Evolutionary conservation across 2,113 vertebrate species (phyloP).

Genomic region (Dolichotis patagonum): DNA sequence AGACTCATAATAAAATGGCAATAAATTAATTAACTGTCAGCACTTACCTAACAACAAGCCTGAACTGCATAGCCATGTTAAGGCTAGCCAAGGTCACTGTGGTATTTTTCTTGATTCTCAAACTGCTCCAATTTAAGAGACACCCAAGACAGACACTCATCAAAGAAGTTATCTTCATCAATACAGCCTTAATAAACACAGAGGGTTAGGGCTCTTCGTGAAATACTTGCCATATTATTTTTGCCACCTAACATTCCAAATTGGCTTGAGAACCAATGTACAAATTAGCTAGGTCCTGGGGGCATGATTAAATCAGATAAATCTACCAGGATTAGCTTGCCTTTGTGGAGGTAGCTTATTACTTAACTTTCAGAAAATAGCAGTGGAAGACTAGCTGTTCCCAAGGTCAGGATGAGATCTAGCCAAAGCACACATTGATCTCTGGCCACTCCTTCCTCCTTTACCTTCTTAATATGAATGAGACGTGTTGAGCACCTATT

Average conservation of each 20-base stretch:
- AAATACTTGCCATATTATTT: constrained; percentile 17
- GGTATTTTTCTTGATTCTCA: constrained; percentile 39
- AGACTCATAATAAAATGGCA: constrained; percentile 79
- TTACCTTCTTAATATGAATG: background rate
- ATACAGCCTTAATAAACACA: background rate
- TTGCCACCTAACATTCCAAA: constrained; percentile 62
- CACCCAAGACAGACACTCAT: background rate
- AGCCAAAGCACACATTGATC: background rate
- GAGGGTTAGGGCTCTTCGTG: background rate
- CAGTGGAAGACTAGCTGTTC: background rate
- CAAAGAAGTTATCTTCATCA: background rate
- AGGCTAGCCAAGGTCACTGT: background rate
- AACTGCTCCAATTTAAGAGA: background rate
- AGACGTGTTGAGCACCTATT: background rate
- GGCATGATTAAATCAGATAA: background rate
- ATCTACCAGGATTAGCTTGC: background rate
- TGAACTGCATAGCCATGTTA: background rate
- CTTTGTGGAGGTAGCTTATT: background rate
- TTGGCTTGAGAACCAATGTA: constrained; percentile 16
- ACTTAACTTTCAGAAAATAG: background rate
- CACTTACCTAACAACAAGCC: constrained; percentile 25
- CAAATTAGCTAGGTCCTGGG: background rate
- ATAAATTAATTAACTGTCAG: constrained; percentile 79
- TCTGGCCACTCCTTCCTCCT: background rate
- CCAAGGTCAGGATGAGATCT: background rate